Base-by-base conservation (phyloP, 2,113 vertebrate species). In the Gila orcuttii region DNA sequence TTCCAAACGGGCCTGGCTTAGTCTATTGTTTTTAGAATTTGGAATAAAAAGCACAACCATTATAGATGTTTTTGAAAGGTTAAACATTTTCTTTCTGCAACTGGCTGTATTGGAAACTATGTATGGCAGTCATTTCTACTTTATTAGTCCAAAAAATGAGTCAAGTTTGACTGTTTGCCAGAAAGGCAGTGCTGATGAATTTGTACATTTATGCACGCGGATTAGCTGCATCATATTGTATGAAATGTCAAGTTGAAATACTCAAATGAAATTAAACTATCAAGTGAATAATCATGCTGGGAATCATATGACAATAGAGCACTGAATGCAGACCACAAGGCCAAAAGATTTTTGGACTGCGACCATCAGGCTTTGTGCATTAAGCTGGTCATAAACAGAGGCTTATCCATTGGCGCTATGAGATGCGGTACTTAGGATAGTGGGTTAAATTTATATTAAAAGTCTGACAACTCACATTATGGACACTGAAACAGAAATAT, bases 391-490 rank as follows among this genome's bases (percentile, higher is more conserved):
- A 39, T 85, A 87, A 78, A 73, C 68, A 39, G 78, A 79, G 84
- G 79, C 79, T 86, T 78, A 85, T 7, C 55, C 13, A 50, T 47
- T 55, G 79, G 68, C 69, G 15, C 69, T 82, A 36, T 79, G 73
- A 74, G 50, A 57, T 78, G 62, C 11, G 4, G 15, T 88, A 86
- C 90, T 92, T 90, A 90, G 93, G 83, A 45, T 47, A 89, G 85
- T 77, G 76, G 73, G 89, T 92, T 92, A 89, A 88, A 93, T 92
- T 90, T 93, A 79, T 92, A 89, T 89, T 64, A 39, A 88, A 42
- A 73, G 84, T 86, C 91, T 91, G 82, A 79, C 80, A 39, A 82
- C 60, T 55, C 23, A 50, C 21, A 86, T 91, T 91, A 93, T 88
- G 66, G 90, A 33, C 28, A 33, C 50, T 33, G 7, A 77, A 55